phyloP scores from a whole-genome alignment of 2,797 vertebrate genomes.

The Clarias pachynema region DNA sequence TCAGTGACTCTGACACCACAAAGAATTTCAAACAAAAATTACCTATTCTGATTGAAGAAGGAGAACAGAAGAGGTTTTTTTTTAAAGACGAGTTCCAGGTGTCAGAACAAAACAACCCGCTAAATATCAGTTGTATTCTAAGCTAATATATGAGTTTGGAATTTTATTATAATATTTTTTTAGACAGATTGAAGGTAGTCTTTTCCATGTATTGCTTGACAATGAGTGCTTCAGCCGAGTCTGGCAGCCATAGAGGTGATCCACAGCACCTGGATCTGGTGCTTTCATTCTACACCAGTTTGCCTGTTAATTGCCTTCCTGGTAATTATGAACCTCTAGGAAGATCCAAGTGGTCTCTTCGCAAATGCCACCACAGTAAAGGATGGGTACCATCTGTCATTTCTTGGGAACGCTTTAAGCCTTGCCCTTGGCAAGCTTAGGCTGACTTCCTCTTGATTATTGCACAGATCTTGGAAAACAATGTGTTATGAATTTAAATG shows the following conservation, averaged over 20 bases:
- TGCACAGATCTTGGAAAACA: constrained; percentile 41
- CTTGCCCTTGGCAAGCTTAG: constrained; percentile 54
- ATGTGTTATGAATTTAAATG: constrained; percentile 55
- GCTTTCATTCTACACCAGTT: constrained; percentile 47
- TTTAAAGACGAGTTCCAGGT: background rate
- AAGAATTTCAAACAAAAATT: constrained; percentile 14
- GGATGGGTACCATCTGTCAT: constrained; percentile 59
- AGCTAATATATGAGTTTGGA: constrained; percentile 9
- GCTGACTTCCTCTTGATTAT: constrained; percentile 57
- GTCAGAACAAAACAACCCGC: background rate
- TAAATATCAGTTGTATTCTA: background rate
- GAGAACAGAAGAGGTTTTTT: background rate
- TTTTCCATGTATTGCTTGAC: constrained; percentile 13
- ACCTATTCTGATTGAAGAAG: constrained; percentile 3
- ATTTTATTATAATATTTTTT: constrained; percentile 22
- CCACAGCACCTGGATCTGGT: constrained; percentile 41
- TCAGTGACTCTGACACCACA: background rate
- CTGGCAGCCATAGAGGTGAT: constrained; percentile 32
- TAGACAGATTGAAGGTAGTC: constrained; percentile 11
- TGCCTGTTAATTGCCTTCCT: constrained; percentile 56
- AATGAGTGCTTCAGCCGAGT: constrained; percentile 32
- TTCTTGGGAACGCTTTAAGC: constrained; percentile 48
- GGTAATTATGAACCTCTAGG: constrained; percentile 53
- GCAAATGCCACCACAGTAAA: constrained; percentile 53
- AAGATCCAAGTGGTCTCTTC: constrained; percentile 49